Conservation (phyloP, 2,113 vertebrate genomes). For the Siphamia tubifer region DNA sequence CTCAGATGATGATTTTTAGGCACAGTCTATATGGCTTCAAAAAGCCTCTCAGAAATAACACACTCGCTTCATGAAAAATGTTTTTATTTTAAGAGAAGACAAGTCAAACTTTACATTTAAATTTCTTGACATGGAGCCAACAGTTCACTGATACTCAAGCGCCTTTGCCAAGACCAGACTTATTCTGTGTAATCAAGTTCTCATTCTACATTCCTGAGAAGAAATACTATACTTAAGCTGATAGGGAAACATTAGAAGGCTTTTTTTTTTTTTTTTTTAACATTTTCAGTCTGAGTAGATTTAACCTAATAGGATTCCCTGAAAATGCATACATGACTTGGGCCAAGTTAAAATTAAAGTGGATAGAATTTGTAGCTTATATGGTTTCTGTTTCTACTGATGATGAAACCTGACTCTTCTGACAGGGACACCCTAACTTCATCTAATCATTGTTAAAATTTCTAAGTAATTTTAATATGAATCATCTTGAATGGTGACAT, state of each 20-base stretch:
- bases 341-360: neutral
- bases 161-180: neutral
- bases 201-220: constrained; percentile 3
- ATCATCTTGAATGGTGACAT: neutral
- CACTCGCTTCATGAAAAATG: constrained; percentile 5
- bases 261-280: neutral
- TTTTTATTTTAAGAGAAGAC: constrained; percentile 51
- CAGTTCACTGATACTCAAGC: neutral
- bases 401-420: neutral
- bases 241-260: neutral
- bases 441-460: no score
- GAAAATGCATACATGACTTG: neutral
- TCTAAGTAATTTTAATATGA: neutral
- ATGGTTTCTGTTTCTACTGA: neutral
- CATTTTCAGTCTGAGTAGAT: no score
- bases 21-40: neutral
- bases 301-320: neutral
- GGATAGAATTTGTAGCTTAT: neutral
- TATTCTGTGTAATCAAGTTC: neutral
- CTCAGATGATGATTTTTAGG: no score
- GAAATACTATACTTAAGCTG: constrained; percentile 3
- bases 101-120: constrained; percentile 13
- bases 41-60: neutral
- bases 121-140: neutral
- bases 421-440: neutral